Percentiles rank a stretch among this genome's conserved stretches.
phyloP scores from a whole-genome alignment of 2,113 vertebrate species.

The Thalassarche chlororhynchos region DNA sequence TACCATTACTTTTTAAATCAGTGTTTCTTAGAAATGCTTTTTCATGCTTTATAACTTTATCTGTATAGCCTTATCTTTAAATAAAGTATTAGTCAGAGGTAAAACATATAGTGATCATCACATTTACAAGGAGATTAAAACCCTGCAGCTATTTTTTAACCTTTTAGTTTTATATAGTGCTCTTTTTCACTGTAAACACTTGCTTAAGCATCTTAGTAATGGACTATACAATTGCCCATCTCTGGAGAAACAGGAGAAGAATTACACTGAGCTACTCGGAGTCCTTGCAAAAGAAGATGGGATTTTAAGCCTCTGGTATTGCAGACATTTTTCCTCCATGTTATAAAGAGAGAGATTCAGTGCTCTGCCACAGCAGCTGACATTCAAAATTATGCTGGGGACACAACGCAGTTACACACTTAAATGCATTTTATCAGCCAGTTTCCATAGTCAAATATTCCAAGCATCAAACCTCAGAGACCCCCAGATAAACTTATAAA shows the following conservation, averaged over 20 bases:
- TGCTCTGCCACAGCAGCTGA: neutral
- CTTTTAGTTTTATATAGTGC: neutral
- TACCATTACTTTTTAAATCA: neutral
- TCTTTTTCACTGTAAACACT: neutral
- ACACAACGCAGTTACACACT: neutral
- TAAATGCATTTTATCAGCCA: neutral
- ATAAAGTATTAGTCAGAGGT: neutral
- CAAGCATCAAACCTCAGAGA: neutral
- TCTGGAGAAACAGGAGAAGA: neutral
- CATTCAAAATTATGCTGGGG: neutral
- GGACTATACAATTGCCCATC: neutral
- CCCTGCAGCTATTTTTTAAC: slow-evolving; percentile 19
- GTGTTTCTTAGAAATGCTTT: neutral
- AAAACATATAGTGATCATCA: neutral
- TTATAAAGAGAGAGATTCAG: neutral
- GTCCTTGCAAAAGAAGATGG: slow-evolving; percentile 13
- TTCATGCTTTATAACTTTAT: neutral
- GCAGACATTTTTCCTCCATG: neutral
- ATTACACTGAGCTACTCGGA: neutral
- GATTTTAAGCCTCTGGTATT: neutral
- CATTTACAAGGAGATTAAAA: slow-evolving; percentile 15
- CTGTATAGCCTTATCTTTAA: neutral
- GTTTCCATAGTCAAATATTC: neutral
- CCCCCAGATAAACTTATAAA: neutral
- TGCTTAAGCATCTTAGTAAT: neutral